Evolutionary conservation across 2,888 invertebrate species (phyloP), one percentile per base, ranked within the genome.

Genomic region (Biston betularia): DNA sequence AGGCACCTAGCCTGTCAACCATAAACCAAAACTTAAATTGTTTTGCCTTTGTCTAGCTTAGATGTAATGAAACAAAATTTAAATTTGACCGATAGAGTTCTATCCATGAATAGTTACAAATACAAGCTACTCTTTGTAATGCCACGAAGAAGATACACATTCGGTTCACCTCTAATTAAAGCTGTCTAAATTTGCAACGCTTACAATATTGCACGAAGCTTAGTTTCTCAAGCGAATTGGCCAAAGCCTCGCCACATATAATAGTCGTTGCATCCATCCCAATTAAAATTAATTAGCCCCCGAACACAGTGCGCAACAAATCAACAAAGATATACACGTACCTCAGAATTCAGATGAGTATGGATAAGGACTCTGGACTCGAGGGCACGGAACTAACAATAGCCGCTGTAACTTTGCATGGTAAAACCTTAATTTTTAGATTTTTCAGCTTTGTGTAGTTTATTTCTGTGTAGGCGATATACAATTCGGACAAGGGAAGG

Each of bases 211-310:
- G 63, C 63, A 54, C 58, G 62, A 62, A 68, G 67, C 67, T 68
- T 63, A 60, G 66, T 62, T 59, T 62, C 67, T 49, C 59, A 70
- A 67, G 68, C 65, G 63, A 68, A 65, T 65, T 62, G 60, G 64
- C 61, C 63, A 50, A 63, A 68, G 54, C 55, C 63, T 63, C 67
- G 63, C 46, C n/a, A 54, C 54, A 58, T 38, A 54, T 68, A 63
- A 68, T 63, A 68, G 63, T 55, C 50, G 67, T 63, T 68, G 67
- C 67, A 68, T 68, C 67, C 67, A 59, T 15, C 80, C 90, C 91
- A 92, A 92, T 92, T 92, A 92, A 92, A 92, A 92, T 91, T 92
- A 92, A 92, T 92, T 92, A 92, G 90, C 86, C 85, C 82, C 89
- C 83, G 90, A 89, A 91, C 86, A 89, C 85, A 88, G 86, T 85